Percentiles rank a stretch among this genome's conserved stretches.
These are phyloP conservation scores for Drosophila pseudoobscura DNA, from an alignment of 1,140 invertebrate species.

Conservation along the genomic window DNA sequence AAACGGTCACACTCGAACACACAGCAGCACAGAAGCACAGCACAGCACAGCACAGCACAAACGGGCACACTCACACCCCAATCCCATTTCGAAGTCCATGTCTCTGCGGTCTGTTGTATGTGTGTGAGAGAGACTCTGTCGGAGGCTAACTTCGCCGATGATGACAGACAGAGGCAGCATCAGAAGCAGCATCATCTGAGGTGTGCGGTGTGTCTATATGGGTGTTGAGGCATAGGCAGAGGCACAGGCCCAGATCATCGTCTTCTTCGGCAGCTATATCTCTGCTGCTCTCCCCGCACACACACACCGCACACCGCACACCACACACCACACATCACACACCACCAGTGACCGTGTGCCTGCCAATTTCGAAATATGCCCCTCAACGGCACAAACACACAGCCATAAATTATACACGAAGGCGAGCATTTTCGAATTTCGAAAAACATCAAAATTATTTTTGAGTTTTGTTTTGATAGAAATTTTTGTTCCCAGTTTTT, in stretches of 20 bases:
- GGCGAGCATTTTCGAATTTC: conserved; percentile 54
- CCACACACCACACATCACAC: conserved; percentile 1
- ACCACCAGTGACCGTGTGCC: conserved; percentile 20
- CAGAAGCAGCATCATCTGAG: conserved; percentile 19
- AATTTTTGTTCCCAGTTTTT: conserved; percentile 38
- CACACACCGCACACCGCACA: background rate
- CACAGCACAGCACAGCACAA: conserved; percentile 4
- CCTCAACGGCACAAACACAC: conserved; percentile 19
- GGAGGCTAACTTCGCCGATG: conserved; percentile 50
- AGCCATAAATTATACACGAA: conserved; percentile 36
- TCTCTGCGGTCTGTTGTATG: conserved; percentile 4
- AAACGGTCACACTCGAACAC: conserved; percentile 7
- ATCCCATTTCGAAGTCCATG: conserved; percentile 38
- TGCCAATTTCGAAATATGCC: conserved; percentile 76
- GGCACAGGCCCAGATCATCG: conserved; percentile 51
- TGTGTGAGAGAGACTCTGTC: conserved; percentile 44
- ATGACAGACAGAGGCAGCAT: conserved; percentile 18
- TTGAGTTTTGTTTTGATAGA: conserved; percentile 27
- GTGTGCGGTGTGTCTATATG: conserved; percentile 36
- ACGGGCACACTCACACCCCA: conserved; percentile 11
- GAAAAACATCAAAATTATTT: conserved; percentile 47
- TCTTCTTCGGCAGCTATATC: conserved; percentile 35
- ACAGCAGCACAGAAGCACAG: conserved; percentile 8
- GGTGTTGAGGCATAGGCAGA: conserved; percentile 47
- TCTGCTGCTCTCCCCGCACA: conserved; percentile 3